Evolutionary conservation across 2,113 vertebrate genomes (phyloP).

Genomic region (Australoheros scitulus): DNA sequence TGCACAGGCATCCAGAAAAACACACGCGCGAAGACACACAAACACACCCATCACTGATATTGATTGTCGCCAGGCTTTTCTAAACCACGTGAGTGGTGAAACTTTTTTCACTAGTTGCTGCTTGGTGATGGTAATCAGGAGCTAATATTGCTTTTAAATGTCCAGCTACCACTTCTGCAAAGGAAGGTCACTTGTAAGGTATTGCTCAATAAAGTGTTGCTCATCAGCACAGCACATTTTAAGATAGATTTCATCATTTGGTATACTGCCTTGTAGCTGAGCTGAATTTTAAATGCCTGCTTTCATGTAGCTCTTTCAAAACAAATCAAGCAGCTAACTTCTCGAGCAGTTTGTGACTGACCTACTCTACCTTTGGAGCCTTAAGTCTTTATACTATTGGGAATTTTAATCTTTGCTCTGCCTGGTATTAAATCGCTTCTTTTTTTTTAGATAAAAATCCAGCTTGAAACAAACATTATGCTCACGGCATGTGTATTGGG

Average conservation of each 20-base stretch:
- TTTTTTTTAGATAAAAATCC: background rate
- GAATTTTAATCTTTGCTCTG: background rate
- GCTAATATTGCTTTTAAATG: background rate
- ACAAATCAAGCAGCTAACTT: background rate
- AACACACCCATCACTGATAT: background rate
- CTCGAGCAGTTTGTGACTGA: background rate
- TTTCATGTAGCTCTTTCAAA: background rate
- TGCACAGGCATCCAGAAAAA: too few species aligned
- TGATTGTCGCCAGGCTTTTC: background rate
- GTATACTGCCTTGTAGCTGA: background rate
- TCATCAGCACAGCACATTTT: background rate
- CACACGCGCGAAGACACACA: background rate
- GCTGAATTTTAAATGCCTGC: background rate
- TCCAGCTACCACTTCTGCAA: background rate
- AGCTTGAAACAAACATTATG: background rate
- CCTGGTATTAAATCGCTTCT: background rate
- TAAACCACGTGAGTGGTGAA: background rate
- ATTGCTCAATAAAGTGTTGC: background rate
- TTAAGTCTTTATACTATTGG: background rate
- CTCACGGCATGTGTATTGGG: background rate
- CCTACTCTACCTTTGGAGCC: background rate
- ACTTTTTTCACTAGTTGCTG: background rate
- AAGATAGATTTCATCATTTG: background rate
- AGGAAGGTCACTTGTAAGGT: slow-evolving; percentile 6
- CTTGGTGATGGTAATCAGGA: background rate